Evolutionary conservation across 1,140 invertebrate genomes (phyloP), one percentile per base, ranked within the genome.

Genomic region (Nephila pilipes): DNA sequence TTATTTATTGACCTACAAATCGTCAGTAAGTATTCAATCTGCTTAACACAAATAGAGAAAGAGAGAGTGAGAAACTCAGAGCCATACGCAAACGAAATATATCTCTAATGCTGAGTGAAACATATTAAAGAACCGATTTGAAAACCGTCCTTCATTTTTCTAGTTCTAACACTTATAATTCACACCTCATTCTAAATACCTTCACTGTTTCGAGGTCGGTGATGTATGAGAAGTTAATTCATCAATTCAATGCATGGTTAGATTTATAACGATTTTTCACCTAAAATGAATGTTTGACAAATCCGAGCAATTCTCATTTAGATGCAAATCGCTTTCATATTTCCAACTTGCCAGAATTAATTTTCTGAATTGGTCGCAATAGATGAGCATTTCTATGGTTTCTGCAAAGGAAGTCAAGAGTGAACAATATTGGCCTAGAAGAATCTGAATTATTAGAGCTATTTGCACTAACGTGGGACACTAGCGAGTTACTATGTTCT

Each of bases 271-370:
- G 69, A 75, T 75, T 75, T 18, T 75, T 29, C 32, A 32, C 29
- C 12, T 36, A 4, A 18, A 75, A 20, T 4, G 69, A 18, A 14
- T 14, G 32, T 32, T 36, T 75, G 69, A 75, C 69, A 75, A 75
- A 75, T 75, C 69, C 36, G 69, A 75, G 69, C 69, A 75, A 75
- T 75, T 75, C 69, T 75, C 29, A 75, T 75, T 75, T 75, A 75
- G 69, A 75, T 75, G 69, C 36, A 75, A 75, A 75, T 75, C 29
- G 14, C 69, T 3, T 18, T 29, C 69, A 75, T 36, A 32, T 29
- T 3, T 32, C 12, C 14, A 75, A 14, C 16, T 32, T 32, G 2
- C 69, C 29, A 14, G 36, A 75, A 75, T 75, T 29, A 75, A 75
- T 75, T 25, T 75, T 75, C 69, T 36, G 18, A 75, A 16, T 29